These are phyloP conservation scores for Nothobranchius furzeri DNA, from an alignment of 2,113 vertebrate species.

Conservation along the genomic window DNA sequence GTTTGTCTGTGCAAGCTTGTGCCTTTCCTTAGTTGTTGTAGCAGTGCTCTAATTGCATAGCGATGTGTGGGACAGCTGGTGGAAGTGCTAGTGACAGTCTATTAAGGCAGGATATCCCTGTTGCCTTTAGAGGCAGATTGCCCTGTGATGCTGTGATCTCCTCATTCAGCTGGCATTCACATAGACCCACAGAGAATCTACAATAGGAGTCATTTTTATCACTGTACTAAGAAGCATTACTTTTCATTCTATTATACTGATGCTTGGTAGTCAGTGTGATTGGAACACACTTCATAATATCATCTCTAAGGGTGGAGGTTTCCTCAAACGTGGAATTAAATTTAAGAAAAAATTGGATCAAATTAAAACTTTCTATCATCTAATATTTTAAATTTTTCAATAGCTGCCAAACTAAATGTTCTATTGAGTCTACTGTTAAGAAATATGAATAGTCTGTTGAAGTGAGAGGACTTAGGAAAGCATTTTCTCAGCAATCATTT, in stretches of 20 bases:
- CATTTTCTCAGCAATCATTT: no score
- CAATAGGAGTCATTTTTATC: constrained; percentile 36
- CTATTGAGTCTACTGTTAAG: no score
- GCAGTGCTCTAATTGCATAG: constrained; percentile 75
- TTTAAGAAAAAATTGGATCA: no score
- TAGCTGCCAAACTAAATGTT: no score
- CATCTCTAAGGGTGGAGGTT: not conserved
- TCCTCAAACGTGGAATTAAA: no score
- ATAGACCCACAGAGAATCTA: constrained; percentile 44
- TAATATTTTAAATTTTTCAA: no score
- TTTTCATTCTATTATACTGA: constrained; percentile 3
- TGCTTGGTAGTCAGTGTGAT: not conserved
- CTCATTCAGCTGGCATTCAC: constrained; percentile 60
- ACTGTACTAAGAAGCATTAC: constrained; percentile 18
- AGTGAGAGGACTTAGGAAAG: no score
- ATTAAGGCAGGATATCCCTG: constrained; percentile 79
- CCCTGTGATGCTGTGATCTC: constrained; percentile 69
- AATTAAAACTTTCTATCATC: no score
- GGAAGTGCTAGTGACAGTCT: constrained; percentile 78
- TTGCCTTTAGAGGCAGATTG: constrained; percentile 78
- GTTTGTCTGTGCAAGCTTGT: constrained; percentile 32
- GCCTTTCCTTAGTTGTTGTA: constrained; percentile 63
- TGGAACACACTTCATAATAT: not conserved
- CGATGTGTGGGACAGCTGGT: constrained; percentile 71
- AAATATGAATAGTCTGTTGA: no score